These are phyloP conservation scores for Ammodytes marinus DNA, from an alignment of 2,113 vertebrate genomes.

Conservation along the genomic window DNA sequence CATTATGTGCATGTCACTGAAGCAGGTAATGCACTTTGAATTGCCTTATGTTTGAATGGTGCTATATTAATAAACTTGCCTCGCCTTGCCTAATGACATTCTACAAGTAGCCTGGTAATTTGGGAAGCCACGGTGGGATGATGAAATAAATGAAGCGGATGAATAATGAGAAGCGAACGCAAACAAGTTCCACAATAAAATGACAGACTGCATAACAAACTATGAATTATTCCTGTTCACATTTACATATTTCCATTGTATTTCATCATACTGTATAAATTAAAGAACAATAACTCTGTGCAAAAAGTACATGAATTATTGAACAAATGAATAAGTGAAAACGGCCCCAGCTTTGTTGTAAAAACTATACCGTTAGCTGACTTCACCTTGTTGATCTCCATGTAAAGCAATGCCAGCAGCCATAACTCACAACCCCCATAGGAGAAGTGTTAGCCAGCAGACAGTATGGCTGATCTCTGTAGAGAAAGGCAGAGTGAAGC, in stretches of 20 bases:
- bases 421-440: conserved; percentile 28
- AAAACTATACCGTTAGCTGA: conserved; percentile 5
- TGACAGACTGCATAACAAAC: conserved; percentile 41
- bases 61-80: too few relatives aligned
- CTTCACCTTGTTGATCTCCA: conserved; percentile 38
- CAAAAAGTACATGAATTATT: conserved; percentile 48
- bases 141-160: conserved; percentile 45
- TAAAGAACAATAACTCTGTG: conserved; percentile 23
- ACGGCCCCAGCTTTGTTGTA: conserved; percentile 14
- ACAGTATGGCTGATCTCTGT: conserved; percentile 56
- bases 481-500: conserved; percentile 43
- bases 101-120: not conserved
- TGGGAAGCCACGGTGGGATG: not conserved
- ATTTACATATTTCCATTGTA: conserved; percentile 61
- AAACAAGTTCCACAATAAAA: conserved; percentile 50
- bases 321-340: conserved; percentile 44
- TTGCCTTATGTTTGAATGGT: too few relatives aligned
- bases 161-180: conserved; percentile 50
- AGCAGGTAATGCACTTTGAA: conserved; percentile 29
- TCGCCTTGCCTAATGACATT: conserved; percentile 21
- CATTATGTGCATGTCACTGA: conserved; percentile 14
- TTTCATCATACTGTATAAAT: conserved; percentile 51
- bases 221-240: conserved; percentile 55
- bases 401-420: conserved; percentile 31
- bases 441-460: conserved; percentile 39